Conservation (phyloP, 1,140 invertebrate genomes). For the Idris sp. region DNA sequence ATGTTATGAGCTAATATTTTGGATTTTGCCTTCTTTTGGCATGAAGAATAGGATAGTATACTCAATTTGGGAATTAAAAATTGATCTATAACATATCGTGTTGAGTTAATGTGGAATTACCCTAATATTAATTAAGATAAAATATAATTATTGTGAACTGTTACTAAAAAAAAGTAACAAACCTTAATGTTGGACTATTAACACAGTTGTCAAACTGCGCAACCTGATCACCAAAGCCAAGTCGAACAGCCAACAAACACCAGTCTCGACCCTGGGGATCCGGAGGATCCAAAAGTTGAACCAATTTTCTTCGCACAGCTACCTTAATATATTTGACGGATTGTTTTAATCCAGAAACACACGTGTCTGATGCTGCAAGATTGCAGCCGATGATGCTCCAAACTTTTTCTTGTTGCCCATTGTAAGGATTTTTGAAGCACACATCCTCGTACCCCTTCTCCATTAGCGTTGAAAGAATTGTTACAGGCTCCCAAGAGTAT, state of each 20-base stretch:
- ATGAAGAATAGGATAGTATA: no score
- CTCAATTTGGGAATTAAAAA: no score
- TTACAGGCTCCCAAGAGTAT: slow-evolving; percentile 81
- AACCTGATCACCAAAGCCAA: slow-evolving; percentile 80
- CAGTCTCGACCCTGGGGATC: slow-evolving; percentile 89
- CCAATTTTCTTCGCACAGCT: slow-evolving; percentile 79
- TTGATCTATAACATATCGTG: no score
- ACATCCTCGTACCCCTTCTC: slow-evolving; percentile 76
- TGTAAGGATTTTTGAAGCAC: slow-evolving; percentile 80
- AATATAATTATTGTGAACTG: no score
- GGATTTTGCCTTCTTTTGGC: no score
- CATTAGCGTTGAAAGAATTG: slow-evolving; percentile 81
- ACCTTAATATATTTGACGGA: slow-evolving; percentile 73
- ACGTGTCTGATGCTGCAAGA: slow-evolving; percentile 70
- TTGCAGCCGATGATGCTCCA: slow-evolving; percentile 85
- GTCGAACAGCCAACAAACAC: slow-evolving; percentile 87
- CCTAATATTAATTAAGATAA: no score
- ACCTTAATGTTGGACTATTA: slow-evolving; percentile 73
- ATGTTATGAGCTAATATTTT: no score
- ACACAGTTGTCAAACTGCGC: slow-evolving; percentile 74
- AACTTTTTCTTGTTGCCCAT: slow-evolving; percentile 82
- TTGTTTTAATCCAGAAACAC: slow-evolving; percentile 72
- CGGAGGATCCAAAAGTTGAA: slow-evolving; percentile 85
- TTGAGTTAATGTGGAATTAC: no score
- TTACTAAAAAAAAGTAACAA: not conserved